Base-by-base conservation (phyloP, 2,888 invertebrate genomes). In the Cephus runcator region DNA sequence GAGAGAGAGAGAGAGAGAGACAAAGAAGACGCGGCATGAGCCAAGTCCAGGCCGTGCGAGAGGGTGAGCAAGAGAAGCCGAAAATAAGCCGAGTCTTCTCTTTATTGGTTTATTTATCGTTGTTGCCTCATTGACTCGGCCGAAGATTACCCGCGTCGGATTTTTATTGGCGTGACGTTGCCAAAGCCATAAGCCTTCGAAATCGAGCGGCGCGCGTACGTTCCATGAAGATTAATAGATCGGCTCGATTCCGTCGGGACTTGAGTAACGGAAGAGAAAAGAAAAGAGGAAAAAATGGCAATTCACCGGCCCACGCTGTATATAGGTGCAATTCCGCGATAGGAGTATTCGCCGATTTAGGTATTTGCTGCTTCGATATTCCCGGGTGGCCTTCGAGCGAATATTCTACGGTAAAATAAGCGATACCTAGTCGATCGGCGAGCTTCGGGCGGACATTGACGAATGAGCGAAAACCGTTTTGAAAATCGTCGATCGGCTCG, bases 21-120 rank as follows among this genome's bases (percentile, higher is more conserved):
- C 34, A 9, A 34, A 12, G 73, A 15, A 33, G 30, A 34, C 3
- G 81, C 79, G 40, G 15, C 40, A 15, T 40, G 15, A 40, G 15
- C 40, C 12, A 6, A 40, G 40, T 15, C 40, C 40, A 6, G 15
- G 40, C 40, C 6, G 69, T 6, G 69, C 11, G 69, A 69, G 40
- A 74, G 40, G 2, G 74, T n/a, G 3, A 69, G 76, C 30, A 77
- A 71, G 79, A 77, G 77, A 77, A 40, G 2, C 15, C 40, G 15
- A 40, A 40, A 40, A 40, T 40, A 40, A 40, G 4, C 40, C 40
- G 12, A 40, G 79, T 73, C 75, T 75, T 68, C 76, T 76, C 80
- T 88, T 89, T 87, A 89, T 89, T 88, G 85, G 87, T 87, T 88
- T 89, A 89, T 89, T 88, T 87, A 88, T 88, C 85, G 83, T 76